Conservation (phyloP, 2,113 vertebrate genomes). For the Rhinichthys klamathensis region DNA sequence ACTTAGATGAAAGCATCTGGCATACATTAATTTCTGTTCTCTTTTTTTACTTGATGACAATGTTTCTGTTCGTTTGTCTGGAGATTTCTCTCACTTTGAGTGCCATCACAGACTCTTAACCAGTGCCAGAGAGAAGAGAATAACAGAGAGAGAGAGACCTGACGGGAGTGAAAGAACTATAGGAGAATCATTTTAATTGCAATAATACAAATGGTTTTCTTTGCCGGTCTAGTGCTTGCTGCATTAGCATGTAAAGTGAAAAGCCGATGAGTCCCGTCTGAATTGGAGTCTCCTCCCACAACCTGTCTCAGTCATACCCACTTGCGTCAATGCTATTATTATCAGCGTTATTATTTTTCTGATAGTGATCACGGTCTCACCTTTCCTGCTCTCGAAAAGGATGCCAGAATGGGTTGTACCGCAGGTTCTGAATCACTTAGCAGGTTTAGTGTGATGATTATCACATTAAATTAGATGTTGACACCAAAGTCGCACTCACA, state of each 20-base stretch:
- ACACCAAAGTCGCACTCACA: conserved; percentile 11
- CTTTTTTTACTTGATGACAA: conserved; percentile 2
- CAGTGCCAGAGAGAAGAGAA: not conserved
- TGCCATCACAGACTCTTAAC: conserved; percentile 13
- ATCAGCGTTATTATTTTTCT: conserved; percentile 37
- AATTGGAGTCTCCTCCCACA: conserved; percentile 28
- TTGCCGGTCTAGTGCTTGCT: conserved; percentile 51
- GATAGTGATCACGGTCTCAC: not conserved
- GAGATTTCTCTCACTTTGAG: conserved; percentile 7
- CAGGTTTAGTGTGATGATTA: conserved; percentile 4
- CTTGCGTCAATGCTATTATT: conserved; percentile 23
- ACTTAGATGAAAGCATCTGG: conserved; percentile 21
- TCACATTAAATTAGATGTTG: conserved; percentile 35
- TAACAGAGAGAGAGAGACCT: not conserved
- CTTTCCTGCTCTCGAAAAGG: conserved; percentile 14
- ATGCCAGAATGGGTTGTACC: conserved; percentile 3
- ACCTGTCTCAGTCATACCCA: conserved; percentile 13
- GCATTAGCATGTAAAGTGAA: conserved; percentile 55
- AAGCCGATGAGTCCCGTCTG: conserved; percentile 19
- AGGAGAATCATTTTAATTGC: conserved; percentile 55
- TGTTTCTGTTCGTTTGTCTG: not conserved
- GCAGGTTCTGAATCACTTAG: conserved; percentile 34
- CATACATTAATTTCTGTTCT: conserved; percentile 18
- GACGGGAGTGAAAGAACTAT: not conserved
- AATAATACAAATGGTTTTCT: conserved; percentile 56